Evolutionary conservation across 2,113 vertebrate genomes (phyloP), one percentile per base, ranked within the genome.

Genomic region (Chaetorhynchus papuensis): DNA sequence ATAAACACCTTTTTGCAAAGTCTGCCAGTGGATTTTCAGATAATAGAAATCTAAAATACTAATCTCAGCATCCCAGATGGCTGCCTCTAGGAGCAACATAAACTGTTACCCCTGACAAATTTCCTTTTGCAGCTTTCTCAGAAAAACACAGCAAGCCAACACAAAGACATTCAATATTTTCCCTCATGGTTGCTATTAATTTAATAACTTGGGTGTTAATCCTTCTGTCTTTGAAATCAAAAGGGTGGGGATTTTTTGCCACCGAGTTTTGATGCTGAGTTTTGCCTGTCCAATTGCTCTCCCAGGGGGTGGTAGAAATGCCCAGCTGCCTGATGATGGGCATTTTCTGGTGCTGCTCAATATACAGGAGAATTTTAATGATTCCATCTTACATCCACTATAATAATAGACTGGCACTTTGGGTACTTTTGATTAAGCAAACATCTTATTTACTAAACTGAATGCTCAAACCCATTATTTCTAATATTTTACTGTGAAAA

Each of bases 31-130:
- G 85, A 94, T 49, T 83, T 92, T 52, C 90, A 90, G 88, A 90
- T 92, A 93, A 96, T 83, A 90, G 92, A 78, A 94, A 90, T 64
- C 88, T 74, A 61, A 68, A 81, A 90, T 66, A 89, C 50, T 86
- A 83, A 88, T 95, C 79, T 83, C 71, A 49, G 68, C 54, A 93
- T 83, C 90, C 92, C 93, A 96, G 76, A 95, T 90, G 94, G 88
- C 60, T 4, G 21, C 71, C 72, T 83, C 60, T 84, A 90, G 68
- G 72, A 94, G 41, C 68, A 56, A 22, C 80, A 68, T 63, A 90
- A 91, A 74, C 50, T 49, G n/a, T 83, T 95, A 77, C 23, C 49
- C 50, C 71, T 66, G 61, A 87, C 56, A 88, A 83, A 92, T 93
- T 90, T 80, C 75, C 64, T 90, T 83, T 70, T 70, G n/a, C 82